These are phyloP conservation scores for Phocoena phocoena DNA, from an alignment of 2,113 vertebrate species.

Conservation along the genomic window DNA sequence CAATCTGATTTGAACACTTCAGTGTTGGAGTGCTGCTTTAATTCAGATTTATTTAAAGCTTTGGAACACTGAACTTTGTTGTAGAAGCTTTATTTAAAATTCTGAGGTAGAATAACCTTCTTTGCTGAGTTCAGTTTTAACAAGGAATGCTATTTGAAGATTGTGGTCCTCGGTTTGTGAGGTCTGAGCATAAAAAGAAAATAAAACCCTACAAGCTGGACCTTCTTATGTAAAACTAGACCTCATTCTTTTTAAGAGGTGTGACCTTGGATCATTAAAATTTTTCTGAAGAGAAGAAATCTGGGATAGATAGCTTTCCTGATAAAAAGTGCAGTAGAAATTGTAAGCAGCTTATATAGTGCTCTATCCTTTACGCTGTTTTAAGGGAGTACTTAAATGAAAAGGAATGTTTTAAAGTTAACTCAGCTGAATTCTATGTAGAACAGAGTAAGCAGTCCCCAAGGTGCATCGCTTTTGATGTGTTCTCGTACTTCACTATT, in stretches of 20 bases:
- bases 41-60: conserved; percentile 73
- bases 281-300: conserved; percentile 73
- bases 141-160: conserved; percentile 75
- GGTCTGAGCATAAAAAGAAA: conserved; percentile 79
- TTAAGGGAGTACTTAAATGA: conserved; percentile 57
- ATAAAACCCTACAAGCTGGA: conserved; percentile 70
- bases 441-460: conserved; percentile 25
- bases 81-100: conserved; percentile 76
- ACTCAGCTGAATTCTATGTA: conserved; percentile 51
- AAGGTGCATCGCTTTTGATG: conserved; percentile 18
- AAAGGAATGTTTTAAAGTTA: conserved; percentile 68
- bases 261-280: conserved; percentile 78
- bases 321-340: conserved; percentile 68
- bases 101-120: conserved; percentile 73
- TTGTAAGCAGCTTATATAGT: conserved; percentile 57
- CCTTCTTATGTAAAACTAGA: conserved; percentile 79
- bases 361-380: conserved; percentile 15
- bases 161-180: conserved; percentile 75
- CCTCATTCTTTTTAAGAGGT: conserved; percentile 79
- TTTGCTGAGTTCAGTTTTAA: conserved; percentile 75
- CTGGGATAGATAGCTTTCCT: conserved; percentile 70
- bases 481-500: conserved; percentile 38
- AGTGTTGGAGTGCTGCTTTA: conserved; percentile 46
- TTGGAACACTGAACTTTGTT: conserved; percentile 69
- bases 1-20: conserved; percentile 45